Evolutionary conservation across 1,140 invertebrate genomes (phyloP).

Genomic region (Brachionus calyciflorus): DNA sequence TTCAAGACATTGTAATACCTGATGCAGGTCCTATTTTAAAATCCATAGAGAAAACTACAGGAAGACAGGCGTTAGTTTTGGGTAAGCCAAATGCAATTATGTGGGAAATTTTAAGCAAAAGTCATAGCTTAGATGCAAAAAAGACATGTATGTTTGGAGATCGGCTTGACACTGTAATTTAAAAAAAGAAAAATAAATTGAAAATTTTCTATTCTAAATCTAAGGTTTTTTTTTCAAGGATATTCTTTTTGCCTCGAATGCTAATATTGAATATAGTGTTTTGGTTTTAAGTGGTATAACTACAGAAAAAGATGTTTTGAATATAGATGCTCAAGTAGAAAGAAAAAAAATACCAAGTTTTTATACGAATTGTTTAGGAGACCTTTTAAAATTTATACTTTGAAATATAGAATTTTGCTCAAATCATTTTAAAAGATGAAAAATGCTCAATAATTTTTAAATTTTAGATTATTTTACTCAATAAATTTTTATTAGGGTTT

Average conservation of each 20-base stretch:
- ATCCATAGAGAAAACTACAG: conserved; percentile 75
- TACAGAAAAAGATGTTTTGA: background rate
- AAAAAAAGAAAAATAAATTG: background rate
- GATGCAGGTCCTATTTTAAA: conserved; percentile 78
- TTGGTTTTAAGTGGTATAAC: conserved; percentile 26
- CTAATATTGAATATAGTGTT: conserved; percentile 33
- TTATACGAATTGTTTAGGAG: background rate
- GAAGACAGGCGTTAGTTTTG: conserved; percentile 74
- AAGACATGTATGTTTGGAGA: conserved; percentile 91
- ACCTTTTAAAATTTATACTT: conserved; percentile 7
- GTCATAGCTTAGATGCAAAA: conserved; percentile 69
- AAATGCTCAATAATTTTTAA: background rate
- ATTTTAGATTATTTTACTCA: background rate
- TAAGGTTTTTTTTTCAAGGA: conserved; percentile 20
- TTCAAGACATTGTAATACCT: conserved; percentile 62
- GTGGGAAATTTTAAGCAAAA: conserved; percentile 61
- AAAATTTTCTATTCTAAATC: background rate
- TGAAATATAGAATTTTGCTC: background rate
- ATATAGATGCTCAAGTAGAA: background rate
- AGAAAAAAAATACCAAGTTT: conserved; percentile 1
- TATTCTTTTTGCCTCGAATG: conserved; percentile 46
- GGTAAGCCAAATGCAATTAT: conserved; percentile 76
- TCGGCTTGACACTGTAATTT: conserved; percentile 57
- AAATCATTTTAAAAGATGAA: background rate
- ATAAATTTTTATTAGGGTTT: too few species aligned